phyloP scores from a whole-genome alignment of 2,888 invertebrate species.

The Drosophila buzzatii region DNA sequence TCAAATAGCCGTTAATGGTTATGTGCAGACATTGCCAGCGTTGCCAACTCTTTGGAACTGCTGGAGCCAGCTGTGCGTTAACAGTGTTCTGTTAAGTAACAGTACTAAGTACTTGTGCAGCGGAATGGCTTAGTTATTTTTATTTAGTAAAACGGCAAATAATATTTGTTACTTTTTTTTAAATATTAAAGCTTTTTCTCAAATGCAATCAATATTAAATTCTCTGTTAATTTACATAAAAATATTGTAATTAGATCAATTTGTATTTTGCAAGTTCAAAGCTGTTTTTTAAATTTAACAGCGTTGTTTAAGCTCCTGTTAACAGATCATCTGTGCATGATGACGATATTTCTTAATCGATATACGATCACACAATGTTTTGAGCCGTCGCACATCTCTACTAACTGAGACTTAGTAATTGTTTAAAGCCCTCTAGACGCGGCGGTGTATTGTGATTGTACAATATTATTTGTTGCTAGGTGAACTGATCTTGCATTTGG shows the following conservation, averaged over 20 bases:
- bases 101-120: too few species aligned
- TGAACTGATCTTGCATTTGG: slow-evolving; percentile 12
- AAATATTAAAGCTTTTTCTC: too few species aligned
- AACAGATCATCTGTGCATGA: slow-evolving; percentile 14
- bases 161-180: background rate
- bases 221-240: too few species aligned
- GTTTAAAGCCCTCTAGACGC: slow-evolving; percentile 31
- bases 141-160: background rate
- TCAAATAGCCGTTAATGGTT: slow-evolving; percentile 10
- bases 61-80: slow-evolving; percentile 1
- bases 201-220: too few species aligned
- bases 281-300: background rate
- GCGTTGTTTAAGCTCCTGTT: background rate
- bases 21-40: background rate
- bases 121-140: background rate
- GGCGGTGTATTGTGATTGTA: slow-evolving; percentile 13
- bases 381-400: slow-evolving; percentile 29
- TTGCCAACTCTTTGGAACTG: slow-evolving; percentile 12
- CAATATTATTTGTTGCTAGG: slow-evolving; percentile 17
- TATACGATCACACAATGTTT: slow-evolving; percentile 14
- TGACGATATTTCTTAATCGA: slow-evolving; percentile 25
- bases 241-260: too few species aligned
- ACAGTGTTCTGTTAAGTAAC: slow-evolving; percentile 26
- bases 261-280: too few species aligned
- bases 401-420: slow-evolving; percentile 42